Evolutionary conservation across 2,797 vertebrate genomes (phyloP).

Genomic region (Oophaga sylvatica): DNA sequence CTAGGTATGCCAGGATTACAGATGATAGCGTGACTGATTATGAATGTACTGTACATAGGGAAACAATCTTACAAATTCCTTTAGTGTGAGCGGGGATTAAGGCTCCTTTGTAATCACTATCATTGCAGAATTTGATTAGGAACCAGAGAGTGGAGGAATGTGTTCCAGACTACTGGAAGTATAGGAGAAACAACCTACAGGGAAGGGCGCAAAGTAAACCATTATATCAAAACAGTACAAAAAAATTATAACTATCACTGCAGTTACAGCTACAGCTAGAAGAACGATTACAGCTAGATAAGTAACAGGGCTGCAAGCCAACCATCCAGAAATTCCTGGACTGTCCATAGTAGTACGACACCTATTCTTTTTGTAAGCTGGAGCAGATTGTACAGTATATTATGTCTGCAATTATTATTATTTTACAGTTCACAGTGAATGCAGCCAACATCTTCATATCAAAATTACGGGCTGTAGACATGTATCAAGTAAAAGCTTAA

Average conservation of each 20-base stretch:
- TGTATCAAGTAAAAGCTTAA: too few species aligned
- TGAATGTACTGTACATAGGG: constrained; percentile 31
- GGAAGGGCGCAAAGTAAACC: neutral
- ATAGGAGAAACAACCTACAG: neutral
- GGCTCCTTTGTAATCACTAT: constrained; percentile 29
- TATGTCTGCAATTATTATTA: too few species aligned
- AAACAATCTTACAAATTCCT: constrained; percentile 45
- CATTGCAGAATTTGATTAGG: constrained; percentile 31
- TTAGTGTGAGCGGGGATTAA: constrained; percentile 19
- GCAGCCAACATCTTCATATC: too few species aligned
- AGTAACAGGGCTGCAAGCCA: too few species aligned
- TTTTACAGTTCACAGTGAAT: too few species aligned
- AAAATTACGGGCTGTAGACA: too few species aligned
- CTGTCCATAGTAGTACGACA: too few species aligned
- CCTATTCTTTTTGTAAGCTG: too few species aligned
- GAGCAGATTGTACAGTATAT: too few species aligned
- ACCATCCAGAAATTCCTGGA: too few species aligned
- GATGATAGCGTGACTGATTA: constrained; percentile 47
- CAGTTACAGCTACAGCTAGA: neutral
- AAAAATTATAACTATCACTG: neutral
- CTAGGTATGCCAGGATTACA: constrained; percentile 25
- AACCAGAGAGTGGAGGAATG: constrained; percentile 24
- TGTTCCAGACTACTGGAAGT: constrained; percentile 16
- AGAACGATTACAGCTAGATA: neutral
- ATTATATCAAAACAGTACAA: neutral